Evolutionary conservation across 2,113 vertebrate species (phyloP).

Genomic region (Boulengeromyrus knoepffleri): DNA sequence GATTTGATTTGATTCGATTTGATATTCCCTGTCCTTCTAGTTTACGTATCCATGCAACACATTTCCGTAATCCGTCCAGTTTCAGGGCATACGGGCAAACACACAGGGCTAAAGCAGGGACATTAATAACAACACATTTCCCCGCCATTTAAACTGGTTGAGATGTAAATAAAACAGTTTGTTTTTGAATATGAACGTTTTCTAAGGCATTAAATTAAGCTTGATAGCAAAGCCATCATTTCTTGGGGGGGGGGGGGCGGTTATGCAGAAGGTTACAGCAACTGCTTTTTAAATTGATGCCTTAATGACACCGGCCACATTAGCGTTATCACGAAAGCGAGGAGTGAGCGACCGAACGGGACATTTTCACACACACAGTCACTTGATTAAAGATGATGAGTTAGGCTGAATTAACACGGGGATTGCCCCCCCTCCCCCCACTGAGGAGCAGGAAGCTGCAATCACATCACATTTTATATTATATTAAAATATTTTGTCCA

Average conservation of each 20-base stretch:
- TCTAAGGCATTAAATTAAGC: neutral
- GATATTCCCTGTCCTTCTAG: neutral
- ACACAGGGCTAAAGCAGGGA: neutral
- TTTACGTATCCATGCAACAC: neutral
- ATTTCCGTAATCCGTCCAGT: neutral
- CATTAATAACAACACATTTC: neutral
- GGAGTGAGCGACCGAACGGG: neutral
- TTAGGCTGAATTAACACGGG: neutral
- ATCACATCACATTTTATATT: neutral
- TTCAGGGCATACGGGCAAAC: neutral
- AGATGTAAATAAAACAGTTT: neutral
- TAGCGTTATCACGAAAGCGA: neutral
- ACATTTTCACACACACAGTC: neutral
- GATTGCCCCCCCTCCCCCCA: neutral
- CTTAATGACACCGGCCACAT: neutral
- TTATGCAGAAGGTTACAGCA: neutral
- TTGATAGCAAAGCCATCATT: neutral
- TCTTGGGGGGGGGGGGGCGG: neutral
- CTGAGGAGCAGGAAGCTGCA: neutral
- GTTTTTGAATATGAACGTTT: neutral
- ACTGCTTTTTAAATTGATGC: neutral
- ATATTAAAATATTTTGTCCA: neutral
- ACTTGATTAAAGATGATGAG: neutral
- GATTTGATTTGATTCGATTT: neutral
- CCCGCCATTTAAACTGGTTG: neutral